Evolutionary conservation across 2,797 vertebrate species (phyloP), one percentile per base, ranked within the genome.

Genomic region (Clarias pachynema): DNA sequence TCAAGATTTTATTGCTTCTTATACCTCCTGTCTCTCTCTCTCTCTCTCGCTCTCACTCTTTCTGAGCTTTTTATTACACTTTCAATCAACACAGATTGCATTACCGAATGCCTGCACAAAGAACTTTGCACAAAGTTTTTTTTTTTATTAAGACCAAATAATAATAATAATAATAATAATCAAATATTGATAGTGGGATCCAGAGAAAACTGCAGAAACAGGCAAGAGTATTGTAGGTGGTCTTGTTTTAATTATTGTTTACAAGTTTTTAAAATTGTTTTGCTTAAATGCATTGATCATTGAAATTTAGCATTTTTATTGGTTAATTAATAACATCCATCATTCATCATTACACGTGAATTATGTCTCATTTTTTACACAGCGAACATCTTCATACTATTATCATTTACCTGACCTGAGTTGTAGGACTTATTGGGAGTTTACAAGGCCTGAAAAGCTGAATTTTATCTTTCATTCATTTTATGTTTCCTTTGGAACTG

Each of bases 401-500:
- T 22, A 15, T 74, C 57, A 15, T 78, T 56, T 34, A 6, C 65
- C 44, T 70, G n/a, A 37, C 16, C 26, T 18, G 44, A 57, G 63
- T 34, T 81, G 8, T 81, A 18, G 12, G n/a, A 4, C 16, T 68
- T 69, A 24, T 31, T 24, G 49, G 40, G 74, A 78, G 12, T 44
- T 70, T 24, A 62, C 14, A 24, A 16, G 34, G n/a, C 59, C 20
- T 31, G 63, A 5, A 59, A n/a, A 18, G 15, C 34, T n/a, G 26
- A 57, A 26, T 82, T 86, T 26, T 29, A 37, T 34, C 20, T 24
- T 83, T 53, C 20, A 74, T 82, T 85, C 6, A 14, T 34, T 63
- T 79, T 29, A 18, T 34, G 37, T 78, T 87, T 88, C 31, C 59
- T 86, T 77, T 16, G 80, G 56, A 86, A 84, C 57, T 44, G 66